Conservation (phyloP, 1,140 invertebrate genomes). For the Lithobius niger region DNA sequence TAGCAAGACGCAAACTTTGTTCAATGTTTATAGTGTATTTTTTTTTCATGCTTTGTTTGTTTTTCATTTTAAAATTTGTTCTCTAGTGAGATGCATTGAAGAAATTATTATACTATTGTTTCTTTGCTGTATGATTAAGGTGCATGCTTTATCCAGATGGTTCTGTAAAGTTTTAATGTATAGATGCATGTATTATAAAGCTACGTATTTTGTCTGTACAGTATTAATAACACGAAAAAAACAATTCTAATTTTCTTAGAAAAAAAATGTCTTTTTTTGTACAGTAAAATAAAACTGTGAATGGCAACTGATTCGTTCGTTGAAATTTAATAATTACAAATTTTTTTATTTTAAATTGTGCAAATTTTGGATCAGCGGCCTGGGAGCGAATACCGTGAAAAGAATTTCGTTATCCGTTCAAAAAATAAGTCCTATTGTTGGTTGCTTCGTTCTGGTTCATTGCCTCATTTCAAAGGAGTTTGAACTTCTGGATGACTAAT, state of each 20-base stretch:
- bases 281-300: not conserved
- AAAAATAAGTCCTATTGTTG: no score
- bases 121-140: not conserved
- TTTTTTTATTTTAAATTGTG: no score
- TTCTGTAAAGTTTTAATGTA: not conserved
- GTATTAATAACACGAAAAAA: not conserved
- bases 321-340: no score
- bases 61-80: not conserved
- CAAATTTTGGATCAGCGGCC: no score
- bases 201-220: not conserved
- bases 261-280: not conserved
- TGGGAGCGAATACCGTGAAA: no score
- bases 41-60: not conserved
- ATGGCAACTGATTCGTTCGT: no score
- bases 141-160: not conserved
- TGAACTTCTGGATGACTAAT: no score
- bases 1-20: not conserved
- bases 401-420: no score
- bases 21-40: not conserved
- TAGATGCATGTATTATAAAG: not conserved
- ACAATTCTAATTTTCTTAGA: not conserved
- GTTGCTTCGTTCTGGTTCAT: no score
- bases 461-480: no score
- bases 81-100: no score
- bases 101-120: not conserved